Percentiles rank a stretch among this genome's conserved stretches.
Conservation (phyloP, 2,888 invertebrate genomes). For the Polyploca ridens region DNA sequence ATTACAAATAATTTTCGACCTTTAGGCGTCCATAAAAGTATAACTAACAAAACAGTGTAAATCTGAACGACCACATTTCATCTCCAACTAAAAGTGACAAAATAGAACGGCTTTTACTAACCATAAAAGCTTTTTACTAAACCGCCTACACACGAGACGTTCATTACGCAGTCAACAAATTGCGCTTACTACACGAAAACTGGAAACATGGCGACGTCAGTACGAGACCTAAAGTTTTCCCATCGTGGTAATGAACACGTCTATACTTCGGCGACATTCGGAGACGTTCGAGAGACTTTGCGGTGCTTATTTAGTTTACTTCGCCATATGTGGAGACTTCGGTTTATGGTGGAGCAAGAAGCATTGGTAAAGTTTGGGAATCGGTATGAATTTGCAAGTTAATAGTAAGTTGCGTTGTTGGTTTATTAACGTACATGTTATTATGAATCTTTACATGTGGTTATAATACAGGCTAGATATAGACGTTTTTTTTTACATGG, state of each 20-base stretch:
- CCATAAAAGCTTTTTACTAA: background rate
- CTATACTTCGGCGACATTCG: background rate
- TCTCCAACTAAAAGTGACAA: background rate
- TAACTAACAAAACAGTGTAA: background rate
- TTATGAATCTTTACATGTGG: too few relatives aligned
- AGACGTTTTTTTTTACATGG: too few relatives aligned
- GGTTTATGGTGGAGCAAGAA: background rate
- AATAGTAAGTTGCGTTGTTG: too few relatives aligned
- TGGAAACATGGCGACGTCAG: background rate
- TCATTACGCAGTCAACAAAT: constrained; percentile 6
- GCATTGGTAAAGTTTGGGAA: background rate
- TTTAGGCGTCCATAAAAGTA: background rate
- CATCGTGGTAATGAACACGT: constrained; percentile 7
- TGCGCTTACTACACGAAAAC: background rate
- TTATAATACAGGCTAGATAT: too few relatives aligned
- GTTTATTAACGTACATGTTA: too few relatives aligned
- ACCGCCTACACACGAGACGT: background rate
- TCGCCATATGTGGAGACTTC: background rate
- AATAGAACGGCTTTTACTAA: constrained; percentile 1
- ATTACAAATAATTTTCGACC: too few relatives aligned
- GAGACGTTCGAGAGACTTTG: background rate
- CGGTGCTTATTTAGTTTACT: background rate
- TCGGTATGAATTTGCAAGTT: background rate
- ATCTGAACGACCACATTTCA: background rate
- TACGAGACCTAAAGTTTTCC: background rate